A percentile compares a stretch with the other conserved stretches of the same genome.
phyloP scores from a whole-genome alignment of 1,140 invertebrate genomes.

The Heliconius congener region DNA sequence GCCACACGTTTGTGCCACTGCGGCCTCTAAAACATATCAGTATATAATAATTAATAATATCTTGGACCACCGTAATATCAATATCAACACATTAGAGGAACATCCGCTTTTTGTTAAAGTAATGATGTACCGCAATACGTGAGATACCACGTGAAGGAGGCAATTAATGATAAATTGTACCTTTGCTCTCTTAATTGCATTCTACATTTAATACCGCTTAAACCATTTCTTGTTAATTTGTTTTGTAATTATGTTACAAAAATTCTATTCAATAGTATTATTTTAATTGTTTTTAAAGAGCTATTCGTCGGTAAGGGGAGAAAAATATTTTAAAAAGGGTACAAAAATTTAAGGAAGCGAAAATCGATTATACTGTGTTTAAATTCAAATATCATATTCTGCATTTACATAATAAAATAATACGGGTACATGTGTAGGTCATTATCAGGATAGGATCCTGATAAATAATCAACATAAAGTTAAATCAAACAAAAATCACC shows the following conservation, averaged over 20 bases:
- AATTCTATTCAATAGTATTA: neutral
- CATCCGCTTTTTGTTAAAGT: slow-evolving; percentile 21
- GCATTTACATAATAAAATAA: too few relatives aligned
- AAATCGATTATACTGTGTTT: too few relatives aligned
- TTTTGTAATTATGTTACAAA: slow-evolving; percentile 6
- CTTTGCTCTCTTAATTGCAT: slow-evolving; percentile 30
- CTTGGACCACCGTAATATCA: neutral
- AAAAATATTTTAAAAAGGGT: too few relatives aligned
- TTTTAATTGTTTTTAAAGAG: too few relatives aligned
- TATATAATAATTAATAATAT: neutral
- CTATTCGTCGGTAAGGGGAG: too few relatives aligned
- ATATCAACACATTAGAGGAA: neutral
- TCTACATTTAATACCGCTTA: slow-evolving; percentile 21
- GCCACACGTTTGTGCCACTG: neutral
- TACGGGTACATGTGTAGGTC: too few relatives aligned
- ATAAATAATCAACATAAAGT: too few relatives aligned
- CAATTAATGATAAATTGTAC: slow-evolving; percentile 33
- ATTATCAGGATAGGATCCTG: too few relatives aligned
- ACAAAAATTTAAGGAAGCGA: too few relatives aligned
- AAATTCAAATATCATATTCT: too few relatives aligned
- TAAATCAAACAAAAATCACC: too few relatives aligned
- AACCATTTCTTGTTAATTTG: slow-evolving; percentile 16
- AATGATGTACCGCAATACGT: slow-evolving; percentile 27
- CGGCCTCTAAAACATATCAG: neutral
- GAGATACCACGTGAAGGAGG: slow-evolving; percentile 19